phyloP scores from a whole-genome alignment of 2,113 vertebrate genomes.

The Bubo scandiacus region DNA sequence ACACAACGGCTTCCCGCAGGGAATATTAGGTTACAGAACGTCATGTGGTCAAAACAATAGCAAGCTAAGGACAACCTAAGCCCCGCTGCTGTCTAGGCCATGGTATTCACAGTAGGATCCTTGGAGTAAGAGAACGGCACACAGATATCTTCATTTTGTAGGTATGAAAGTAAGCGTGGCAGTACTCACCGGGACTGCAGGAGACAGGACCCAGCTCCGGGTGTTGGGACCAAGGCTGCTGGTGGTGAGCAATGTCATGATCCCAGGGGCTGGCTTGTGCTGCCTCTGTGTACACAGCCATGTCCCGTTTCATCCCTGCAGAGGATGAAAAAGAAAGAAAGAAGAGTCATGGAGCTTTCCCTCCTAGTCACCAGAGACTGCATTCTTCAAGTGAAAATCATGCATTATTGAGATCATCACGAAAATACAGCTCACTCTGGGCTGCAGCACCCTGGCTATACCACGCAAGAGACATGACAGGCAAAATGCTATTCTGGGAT shows the following conservation, averaged over 20 bases:
- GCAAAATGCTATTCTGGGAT: background rate
- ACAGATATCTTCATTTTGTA: background rate
- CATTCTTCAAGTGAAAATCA: background rate
- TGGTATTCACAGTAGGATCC: accelerated
- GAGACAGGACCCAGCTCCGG: background rate
- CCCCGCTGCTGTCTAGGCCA: background rate
- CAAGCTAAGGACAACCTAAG: background rate
- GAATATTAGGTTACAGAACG: background rate
- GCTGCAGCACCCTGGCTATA: background rate
- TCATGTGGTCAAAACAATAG: background rate
- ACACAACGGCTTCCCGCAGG: background rate
- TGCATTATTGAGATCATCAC: background rate
- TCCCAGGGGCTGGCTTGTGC: background rate
- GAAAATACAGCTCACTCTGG: background rate
- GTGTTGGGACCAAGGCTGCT: background rate
- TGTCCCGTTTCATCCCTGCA: background rate
- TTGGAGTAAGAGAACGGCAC: background rate
- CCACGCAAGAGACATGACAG: background rate
- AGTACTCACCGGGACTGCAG: background rate
- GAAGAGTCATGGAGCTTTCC: background rate
- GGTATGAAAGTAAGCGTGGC: background rate
- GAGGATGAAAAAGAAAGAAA: background rate
- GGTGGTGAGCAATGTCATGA: background rate
- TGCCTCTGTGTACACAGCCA: background rate
- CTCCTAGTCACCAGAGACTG: background rate